Evolutionary conservation across 2,888 invertebrate species (phyloP).

Genomic region (Unio pictorum): DNA sequence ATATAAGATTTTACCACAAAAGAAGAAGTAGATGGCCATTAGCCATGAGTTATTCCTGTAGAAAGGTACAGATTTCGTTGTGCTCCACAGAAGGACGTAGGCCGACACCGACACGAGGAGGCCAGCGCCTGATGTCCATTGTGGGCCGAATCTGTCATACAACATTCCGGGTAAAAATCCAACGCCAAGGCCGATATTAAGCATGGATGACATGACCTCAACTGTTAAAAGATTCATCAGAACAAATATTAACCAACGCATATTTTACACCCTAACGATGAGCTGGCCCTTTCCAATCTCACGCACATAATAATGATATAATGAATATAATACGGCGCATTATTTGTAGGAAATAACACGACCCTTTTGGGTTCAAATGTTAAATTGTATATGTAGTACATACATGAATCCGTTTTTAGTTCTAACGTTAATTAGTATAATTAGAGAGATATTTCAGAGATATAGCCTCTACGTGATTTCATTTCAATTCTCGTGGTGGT

Average conservation of each 20-base stretch:
- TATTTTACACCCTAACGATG: too few relatives aligned
- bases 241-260: background rate
- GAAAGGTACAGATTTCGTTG: conserved; percentile 22
- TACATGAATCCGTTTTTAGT: too few relatives aligned
- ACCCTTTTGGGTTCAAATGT: too few relatives aligned
- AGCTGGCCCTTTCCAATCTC: too few relatives aligned
- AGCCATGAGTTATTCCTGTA: conserved; percentile 31
- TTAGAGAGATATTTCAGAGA: too few relatives aligned
- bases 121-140: conserved; percentile 28
- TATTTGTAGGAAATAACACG: too few relatives aligned
- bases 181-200: conserved; percentile 46
- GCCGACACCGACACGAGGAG: conserved; percentile 29
- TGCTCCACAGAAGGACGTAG: conserved; percentile 43
- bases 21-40: conserved; percentile 35
- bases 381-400: too few relatives aligned
- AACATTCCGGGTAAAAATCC: conserved; percentile 48
- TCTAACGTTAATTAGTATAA: too few relatives aligned
- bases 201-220: conserved; percentile 39
- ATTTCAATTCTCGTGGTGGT: too few relatives aligned
- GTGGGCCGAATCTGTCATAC: conserved; percentile 41
- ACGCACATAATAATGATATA: too few relatives aligned
- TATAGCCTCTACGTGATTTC: too few relatives aligned
- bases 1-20: conserved; percentile 21
- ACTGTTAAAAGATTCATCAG: conserved; percentile 21
- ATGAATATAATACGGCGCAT: too few relatives aligned